Percentiles rank a stretch among this genome's conserved stretches.
Conservation (phyloP, 53 echinoderm and acorn worm species). For the Crossaster papposus region DNA sequence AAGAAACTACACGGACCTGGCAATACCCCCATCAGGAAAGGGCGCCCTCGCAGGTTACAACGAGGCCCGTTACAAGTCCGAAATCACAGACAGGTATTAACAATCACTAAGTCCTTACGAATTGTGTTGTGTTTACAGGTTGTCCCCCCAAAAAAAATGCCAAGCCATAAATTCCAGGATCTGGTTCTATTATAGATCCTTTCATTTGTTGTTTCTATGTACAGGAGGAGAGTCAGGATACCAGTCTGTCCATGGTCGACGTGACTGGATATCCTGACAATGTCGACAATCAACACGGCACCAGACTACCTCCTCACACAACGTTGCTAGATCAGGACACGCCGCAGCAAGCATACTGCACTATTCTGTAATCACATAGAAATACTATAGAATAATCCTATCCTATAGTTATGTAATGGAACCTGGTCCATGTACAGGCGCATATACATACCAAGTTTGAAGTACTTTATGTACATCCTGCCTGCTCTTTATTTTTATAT, state of each 20-base stretch:
- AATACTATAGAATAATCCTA: too few relatives aligned
- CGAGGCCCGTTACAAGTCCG: slow-evolving; percentile 33
- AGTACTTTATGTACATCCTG: background rate
- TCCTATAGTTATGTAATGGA: background rate
- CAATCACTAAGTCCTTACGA: background rate
- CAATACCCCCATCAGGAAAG: slow-evolving; percentile 33
- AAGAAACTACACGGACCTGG: slow-evolving; percentile 43
- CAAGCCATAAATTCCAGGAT: too few relatives aligned
- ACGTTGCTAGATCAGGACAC: background rate
- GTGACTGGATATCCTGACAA: background rate
- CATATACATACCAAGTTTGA: too few relatives aligned
- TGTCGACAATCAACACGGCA: background rate
- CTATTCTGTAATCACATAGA: slow-evolving; percentile 3
- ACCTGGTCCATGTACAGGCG: background rate
- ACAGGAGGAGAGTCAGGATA: background rate
- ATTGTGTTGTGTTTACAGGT: too few relatives aligned
- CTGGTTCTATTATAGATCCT: background rate
- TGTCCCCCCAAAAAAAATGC: too few relatives aligned
- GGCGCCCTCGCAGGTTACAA: slow-evolving; percentile 39
- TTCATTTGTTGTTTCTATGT: background rate
- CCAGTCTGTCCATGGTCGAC: background rate
- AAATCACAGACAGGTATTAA: slow-evolving; percentile 16
- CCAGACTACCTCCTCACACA: background rate
- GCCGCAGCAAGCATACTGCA: slow-evolving; percentile 26
- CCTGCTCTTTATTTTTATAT: background rate